These are phyloP conservation scores for Pygmarrhopalites habei DNA, from an alignment of 1,140 invertebrate genomes.

Conservation along the genomic window DNA sequence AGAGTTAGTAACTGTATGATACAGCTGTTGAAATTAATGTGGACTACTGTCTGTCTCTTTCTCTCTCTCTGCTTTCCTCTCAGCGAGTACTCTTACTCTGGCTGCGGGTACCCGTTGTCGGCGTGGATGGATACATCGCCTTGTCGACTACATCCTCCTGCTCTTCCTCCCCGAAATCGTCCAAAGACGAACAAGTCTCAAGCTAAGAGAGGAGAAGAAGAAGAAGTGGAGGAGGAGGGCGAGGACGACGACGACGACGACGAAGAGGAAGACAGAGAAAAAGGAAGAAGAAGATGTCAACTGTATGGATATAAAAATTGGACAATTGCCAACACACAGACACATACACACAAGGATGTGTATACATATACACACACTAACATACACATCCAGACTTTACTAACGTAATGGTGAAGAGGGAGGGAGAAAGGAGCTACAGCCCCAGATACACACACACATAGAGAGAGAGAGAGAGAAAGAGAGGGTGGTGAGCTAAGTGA, in stretches of 20 bases:
- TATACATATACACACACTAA: neutral
- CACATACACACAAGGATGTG: no score
- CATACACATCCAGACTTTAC: neutral
- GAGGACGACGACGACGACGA: neutral
- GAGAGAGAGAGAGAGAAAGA: no score
- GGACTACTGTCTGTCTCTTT: neutral
- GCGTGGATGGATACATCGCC: neutral
- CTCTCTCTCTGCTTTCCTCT: neutral
- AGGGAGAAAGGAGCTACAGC: no score
- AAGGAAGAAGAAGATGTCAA: conserved; percentile 21
- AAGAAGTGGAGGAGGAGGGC: conserved; percentile 10
- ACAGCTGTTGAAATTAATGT: no score
- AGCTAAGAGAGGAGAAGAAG: conserved; percentile 15
- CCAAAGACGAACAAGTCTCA: conserved; percentile 11
- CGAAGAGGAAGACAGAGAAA: neutral
- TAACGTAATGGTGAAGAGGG: neutral
- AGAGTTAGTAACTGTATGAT: no score
- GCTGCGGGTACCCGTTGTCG: neutral
- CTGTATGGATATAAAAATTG: conserved; percentile 23
- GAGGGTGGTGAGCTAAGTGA: no score
- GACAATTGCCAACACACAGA: conserved; percentile 20
- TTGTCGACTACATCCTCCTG: neutral
- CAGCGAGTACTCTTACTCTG: no score
- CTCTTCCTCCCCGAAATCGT: neutral
- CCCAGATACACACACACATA: no score